phyloP scores from a whole-genome alignment of 1,140 invertebrate species.

The Adelges cooleyi region DNA sequence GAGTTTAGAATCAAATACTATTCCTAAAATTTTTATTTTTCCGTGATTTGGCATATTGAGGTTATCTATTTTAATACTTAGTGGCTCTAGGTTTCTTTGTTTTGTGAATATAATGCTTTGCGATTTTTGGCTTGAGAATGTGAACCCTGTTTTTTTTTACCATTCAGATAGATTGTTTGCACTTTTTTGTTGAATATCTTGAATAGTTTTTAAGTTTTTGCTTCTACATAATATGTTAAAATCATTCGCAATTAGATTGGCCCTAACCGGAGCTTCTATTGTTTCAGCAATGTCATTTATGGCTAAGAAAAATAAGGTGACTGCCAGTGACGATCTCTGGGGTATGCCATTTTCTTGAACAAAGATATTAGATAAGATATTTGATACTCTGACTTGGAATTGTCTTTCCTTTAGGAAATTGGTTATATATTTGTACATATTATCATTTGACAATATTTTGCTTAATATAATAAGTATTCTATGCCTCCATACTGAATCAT shows the following conservation, averaged over 20 bases:
- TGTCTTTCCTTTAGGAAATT: neutral
- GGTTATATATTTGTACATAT: neutral
- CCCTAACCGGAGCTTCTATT: neutral
- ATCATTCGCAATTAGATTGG: neutral
- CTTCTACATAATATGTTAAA: neutral
- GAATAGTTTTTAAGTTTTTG: neutral
- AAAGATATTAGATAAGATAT: neutral
- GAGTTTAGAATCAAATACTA: neutral
- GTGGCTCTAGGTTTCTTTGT: neutral
- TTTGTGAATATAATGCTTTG: neutral
- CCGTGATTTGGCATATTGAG: neutral
- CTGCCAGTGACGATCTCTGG: neutral
- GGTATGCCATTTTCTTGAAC: slow-evolving; percentile 21
- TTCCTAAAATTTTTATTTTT: neutral
- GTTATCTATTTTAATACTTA: neutral
- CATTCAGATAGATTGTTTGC: neutral
- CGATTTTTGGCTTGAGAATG: neutral
- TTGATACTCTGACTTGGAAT: neutral
- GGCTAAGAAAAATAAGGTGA: neutral
- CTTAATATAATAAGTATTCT: neutral
- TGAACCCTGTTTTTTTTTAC: neutral
- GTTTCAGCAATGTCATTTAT: neutral
- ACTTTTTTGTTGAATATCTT: neutral
- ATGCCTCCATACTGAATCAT: neutral
- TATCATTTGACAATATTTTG: neutral